These are phyloP conservation scores for Zapornia atra DNA, from an alignment of 2,113 vertebrate species.

Conservation along the genomic window DNA sequence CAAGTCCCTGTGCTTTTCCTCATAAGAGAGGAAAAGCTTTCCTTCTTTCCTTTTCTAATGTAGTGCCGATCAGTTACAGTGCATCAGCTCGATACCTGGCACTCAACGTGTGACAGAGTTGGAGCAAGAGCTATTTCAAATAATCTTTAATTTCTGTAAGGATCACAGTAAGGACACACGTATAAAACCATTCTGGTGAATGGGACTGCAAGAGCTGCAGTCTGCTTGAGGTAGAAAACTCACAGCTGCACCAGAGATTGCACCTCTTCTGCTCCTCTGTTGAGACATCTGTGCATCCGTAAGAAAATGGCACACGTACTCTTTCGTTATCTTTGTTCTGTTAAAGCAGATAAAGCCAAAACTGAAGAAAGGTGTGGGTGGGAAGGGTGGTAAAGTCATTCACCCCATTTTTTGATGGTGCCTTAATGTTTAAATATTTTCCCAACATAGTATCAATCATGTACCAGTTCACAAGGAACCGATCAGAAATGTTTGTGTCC, in stretches of 20 bases:
- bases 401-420: background rate
- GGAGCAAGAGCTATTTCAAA: background rate
- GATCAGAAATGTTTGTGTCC: background rate
- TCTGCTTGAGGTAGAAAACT: background rate
- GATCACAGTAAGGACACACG: background rate
- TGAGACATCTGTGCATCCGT: background rate
- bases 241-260: background rate
- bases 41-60: background rate
- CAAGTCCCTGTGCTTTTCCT: no score
- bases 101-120: background rate
- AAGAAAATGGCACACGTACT: background rate
- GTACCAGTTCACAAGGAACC: background rate
- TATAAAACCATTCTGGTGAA: background rate
- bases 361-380: fast-evolving
- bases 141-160: background rate
- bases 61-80: background rate
- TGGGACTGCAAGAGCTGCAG: background rate
- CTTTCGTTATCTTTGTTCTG: background rate
- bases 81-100: background rate
- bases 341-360: background rate
- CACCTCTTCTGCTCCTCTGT: background rate
- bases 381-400: background rate
- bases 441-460: background rate
- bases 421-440: background rate
- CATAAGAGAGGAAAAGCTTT: no score